Evolutionary conservation across 2,888 invertebrate species (phyloP).

Genomic region (Arctia plantaginis): DNA sequence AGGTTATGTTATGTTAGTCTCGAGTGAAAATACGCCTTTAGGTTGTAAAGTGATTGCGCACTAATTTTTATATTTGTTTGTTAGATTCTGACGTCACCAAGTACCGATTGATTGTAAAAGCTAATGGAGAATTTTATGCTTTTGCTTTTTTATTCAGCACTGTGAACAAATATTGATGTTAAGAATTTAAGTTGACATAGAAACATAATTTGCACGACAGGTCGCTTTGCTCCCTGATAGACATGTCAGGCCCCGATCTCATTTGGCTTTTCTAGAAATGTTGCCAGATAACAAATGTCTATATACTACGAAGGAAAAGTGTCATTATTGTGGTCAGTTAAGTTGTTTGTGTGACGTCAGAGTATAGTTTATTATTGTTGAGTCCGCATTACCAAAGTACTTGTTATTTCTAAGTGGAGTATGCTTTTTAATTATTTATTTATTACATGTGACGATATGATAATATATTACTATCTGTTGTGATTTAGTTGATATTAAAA

Average conservation of each 20-base stretch:
- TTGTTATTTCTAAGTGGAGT: constrained; percentile 40
- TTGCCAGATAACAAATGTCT: not conserved
- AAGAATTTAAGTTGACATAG: not conserved
- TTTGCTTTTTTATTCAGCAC: not conserved
- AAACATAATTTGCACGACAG: not conserved
- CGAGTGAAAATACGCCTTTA: constrained; percentile 3
- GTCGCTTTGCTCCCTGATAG: not conserved
- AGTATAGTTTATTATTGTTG: constrained; percentile 14
- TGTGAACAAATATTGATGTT: not conserved
- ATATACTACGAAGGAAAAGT: not conserved
- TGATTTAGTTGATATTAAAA: constrained; percentile 37
- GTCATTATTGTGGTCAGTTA: not conserved
- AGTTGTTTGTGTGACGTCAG: constrained; percentile 33
- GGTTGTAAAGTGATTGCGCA: constrained; percentile 27
- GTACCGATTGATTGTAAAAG: not conserved
- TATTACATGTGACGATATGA: constrained; percentile 31
- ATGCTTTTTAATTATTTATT: constrained; percentile 48
- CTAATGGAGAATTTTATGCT: not conserved
- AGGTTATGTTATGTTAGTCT: constrained; percentile 17
- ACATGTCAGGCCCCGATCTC: not conserved
- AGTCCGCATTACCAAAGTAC: constrained; percentile 50
- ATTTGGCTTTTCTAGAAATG: not conserved
- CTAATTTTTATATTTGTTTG: constrained; percentile 37
- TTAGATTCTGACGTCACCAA: constrained; percentile 33
- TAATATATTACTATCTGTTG: constrained; percentile 38